Evolutionary conservation across 2,797 vertebrate genomes (phyloP).

Genomic region (Paratrypauchen microcephalus): DNA sequence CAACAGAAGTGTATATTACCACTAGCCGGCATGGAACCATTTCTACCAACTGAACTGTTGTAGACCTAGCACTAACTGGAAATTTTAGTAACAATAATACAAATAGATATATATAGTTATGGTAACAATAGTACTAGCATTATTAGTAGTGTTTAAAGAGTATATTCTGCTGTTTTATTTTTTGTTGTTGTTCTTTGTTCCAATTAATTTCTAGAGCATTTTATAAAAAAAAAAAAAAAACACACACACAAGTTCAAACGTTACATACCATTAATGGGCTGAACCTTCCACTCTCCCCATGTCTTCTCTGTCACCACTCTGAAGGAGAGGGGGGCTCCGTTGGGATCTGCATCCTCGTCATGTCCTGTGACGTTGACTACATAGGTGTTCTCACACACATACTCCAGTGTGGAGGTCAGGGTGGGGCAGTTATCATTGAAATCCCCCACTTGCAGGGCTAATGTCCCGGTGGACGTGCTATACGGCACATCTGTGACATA

Average conservation of each 20-base stretch:
- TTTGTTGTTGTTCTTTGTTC: too few relatives aligned
- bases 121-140: too few relatives aligned
- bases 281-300: slow-evolving; percentile 77
- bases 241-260: neutral
- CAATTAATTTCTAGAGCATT: too few relatives aligned
- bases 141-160: too few relatives aligned
- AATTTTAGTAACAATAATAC: too few relatives aligned
- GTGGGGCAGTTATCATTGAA: slow-evolving; percentile 87
- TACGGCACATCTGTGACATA: slow-evolving; percentile 68
- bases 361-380: slow-evolving; percentile 77
- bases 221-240: neutral
- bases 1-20: too few relatives aligned
- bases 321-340: slow-evolving; percentile 85
- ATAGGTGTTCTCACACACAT: slow-evolving; percentile 66
- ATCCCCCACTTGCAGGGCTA: slow-evolving; percentile 66
- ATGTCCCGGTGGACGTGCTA: slow-evolving; percentile 85
- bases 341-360: slow-evolving; percentile 80
- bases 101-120: too few relatives aligned
- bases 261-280: slow-evolving; percentile 79
- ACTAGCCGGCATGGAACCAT: too few relatives aligned
- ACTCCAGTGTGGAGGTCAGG: slow-evolving; percentile 62
- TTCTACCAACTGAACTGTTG: too few relatives aligned
- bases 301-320: slow-evolving; percentile 72
- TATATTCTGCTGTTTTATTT: too few relatives aligned
- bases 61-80: too few relatives aligned